Evolutionary conservation across 2,113 vertebrate species (phyloP).

Genomic region (Paramormyrops kingsleyae): DNA sequence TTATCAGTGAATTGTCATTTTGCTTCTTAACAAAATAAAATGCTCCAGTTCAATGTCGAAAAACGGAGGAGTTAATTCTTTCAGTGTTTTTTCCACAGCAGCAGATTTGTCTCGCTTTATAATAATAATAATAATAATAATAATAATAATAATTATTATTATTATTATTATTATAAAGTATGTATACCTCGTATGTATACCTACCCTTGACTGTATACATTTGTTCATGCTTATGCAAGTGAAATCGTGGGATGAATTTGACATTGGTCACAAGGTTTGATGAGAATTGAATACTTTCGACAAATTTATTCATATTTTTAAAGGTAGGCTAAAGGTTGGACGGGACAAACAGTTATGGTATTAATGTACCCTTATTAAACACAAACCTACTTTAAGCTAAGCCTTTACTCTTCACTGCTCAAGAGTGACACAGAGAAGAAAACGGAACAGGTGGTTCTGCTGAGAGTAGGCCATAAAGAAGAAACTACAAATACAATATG

Average conservation of each 20-base stretch:
- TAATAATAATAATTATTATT: background rate
- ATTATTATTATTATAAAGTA: background rate
- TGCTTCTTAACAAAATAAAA: background rate
- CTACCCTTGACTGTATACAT: background rate
- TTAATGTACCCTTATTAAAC: background rate
- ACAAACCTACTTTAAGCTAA: background rate
- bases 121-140: background rate
- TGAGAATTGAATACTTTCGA: background rate
- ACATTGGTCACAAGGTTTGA: background rate
- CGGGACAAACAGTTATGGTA: background rate
- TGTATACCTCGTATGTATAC: background rate
- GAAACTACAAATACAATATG: background rate
- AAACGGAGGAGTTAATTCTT: background rate
- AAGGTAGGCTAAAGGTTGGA: background rate
- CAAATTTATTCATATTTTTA: background rate
- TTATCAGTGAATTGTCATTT: background rate
- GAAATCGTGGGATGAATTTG: background rate
- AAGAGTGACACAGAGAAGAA: background rate
- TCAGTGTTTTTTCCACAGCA: background rate
- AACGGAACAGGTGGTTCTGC: background rate
- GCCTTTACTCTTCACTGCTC: background rate
- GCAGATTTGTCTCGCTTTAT: background rate
- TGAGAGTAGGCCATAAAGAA: background rate
- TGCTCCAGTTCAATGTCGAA: background rate
- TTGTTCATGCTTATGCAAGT: background rate